phyloP scores from a whole-genome alignment of 2,113 vertebrate species.

The Colistium nudipinnis region DNA sequence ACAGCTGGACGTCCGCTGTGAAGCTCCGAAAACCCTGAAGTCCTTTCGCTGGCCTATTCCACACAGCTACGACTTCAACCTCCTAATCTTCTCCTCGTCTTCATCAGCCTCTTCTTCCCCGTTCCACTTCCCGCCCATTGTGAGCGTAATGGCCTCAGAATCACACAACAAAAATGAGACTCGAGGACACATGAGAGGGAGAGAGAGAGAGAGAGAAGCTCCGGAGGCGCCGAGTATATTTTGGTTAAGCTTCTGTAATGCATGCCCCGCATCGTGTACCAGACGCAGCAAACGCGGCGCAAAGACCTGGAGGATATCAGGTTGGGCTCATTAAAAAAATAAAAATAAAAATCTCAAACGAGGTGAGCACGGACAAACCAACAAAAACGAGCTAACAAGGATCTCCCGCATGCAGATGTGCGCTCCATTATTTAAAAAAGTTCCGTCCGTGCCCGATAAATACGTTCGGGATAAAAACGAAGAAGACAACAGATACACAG shows the following conservation, averaged over 20 bases:
- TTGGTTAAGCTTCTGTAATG: slow-evolving; percentile 47
- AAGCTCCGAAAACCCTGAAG: slow-evolving; percentile 21
- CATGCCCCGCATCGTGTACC: slow-evolving; percentile 50
- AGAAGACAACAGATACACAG: no score
- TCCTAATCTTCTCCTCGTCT: slow-evolving; percentile 14
- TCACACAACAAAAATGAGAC: background rate
- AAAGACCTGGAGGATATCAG: slow-evolving; percentile 47
- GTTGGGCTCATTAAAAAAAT: slow-evolving; percentile 68
- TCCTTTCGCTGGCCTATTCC: slow-evolving; percentile 14
- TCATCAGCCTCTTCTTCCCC: background rate
- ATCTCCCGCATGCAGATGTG: slow-evolving; percentile 57
- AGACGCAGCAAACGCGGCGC: slow-evolving; percentile 33
- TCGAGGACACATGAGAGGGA: background rate
- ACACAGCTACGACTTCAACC: slow-evolving; percentile 14
- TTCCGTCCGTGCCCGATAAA: slow-evolving; percentile 26
- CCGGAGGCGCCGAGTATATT: slow-evolving; percentile 26
- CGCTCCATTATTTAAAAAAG: slow-evolving; percentile 62
- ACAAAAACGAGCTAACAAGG: slow-evolving; percentile 59
- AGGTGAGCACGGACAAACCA: slow-evolving; percentile 54
- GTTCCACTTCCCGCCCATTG: slow-evolving; percentile 23
- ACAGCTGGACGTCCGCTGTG: slow-evolving; percentile 36
- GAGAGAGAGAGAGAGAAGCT: slow-evolving; percentile 18
- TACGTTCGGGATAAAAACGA: slow-evolving; percentile 40
- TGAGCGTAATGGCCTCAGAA: slow-evolving; percentile 46
- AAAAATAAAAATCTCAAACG: slow-evolving; percentile 23